Conservation (phyloP, 2,888 invertebrate species). For the Caenorhabditis macrosperma region DNA sequence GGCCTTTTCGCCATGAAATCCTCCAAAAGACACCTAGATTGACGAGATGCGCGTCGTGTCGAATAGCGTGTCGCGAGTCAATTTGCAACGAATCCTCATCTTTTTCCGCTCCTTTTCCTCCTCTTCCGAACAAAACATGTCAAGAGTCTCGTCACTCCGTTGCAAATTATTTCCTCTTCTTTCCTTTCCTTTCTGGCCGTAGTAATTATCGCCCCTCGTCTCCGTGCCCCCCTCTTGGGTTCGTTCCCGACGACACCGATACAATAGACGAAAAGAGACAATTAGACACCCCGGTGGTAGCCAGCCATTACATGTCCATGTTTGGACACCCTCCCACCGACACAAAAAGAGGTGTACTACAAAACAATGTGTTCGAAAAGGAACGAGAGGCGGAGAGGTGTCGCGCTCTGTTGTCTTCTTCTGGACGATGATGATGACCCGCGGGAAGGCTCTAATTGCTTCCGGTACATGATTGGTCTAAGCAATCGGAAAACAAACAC, state of each 20-base stretch:
- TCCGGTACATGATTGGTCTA: slow-evolving; percentile 46
- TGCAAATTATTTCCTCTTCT: slow-evolving; percentile 47
- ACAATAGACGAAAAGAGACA: slow-evolving; percentile 28
- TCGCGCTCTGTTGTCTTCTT: slow-evolving; percentile 24
- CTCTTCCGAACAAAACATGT: slow-evolving; percentile 41
- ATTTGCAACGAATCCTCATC: slow-evolving; percentile 7
- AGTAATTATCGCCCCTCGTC: slow-evolving; percentile 30
- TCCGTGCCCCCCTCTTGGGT: not conserved
- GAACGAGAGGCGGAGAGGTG: slow-evolving; percentile 20
- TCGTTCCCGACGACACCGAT: slow-evolving; percentile 26
- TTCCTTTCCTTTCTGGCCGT: too few species aligned
- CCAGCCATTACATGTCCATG: slow-evolving; percentile 18
- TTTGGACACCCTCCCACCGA: slow-evolving; percentile 31
- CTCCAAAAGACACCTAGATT: not conserved
- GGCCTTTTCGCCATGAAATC: not conserved
- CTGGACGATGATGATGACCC: slow-evolving; percentile 32
- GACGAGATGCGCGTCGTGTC: too few species aligned
- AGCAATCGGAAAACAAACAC: slow-evolving; percentile 16
- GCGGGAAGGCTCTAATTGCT: slow-evolving; percentile 47
- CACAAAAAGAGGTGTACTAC: slow-evolving; percentile 21
- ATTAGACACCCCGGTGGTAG: slow-evolving; percentile 41
- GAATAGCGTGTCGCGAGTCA: slow-evolving; percentile 23
- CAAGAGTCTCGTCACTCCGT: slow-evolving; percentile 42
- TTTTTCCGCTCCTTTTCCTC: too few species aligned
- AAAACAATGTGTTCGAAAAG: slow-evolving; percentile 46